phyloP scores from a whole-genome alignment of 1,140 invertebrate genomes.

The Eumeta japonica region DNA sequence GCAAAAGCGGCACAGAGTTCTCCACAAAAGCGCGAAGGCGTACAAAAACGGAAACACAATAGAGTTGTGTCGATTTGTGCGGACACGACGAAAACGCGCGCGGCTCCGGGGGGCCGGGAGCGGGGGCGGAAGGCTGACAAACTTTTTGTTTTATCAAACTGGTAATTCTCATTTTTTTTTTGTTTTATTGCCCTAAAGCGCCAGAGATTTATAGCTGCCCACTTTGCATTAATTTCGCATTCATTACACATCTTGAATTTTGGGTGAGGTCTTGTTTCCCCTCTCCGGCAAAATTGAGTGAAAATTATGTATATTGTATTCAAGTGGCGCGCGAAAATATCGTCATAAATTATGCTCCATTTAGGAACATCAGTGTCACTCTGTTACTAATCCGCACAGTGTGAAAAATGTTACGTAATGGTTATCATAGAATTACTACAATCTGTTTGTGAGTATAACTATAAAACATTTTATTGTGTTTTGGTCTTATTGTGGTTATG shows the following conservation, averaged over 20 bases:
- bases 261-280: conserved; percentile 18
- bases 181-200: conserved; percentile 43
- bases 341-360: conserved; percentile 14
- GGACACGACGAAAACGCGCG: too few relatives aligned
- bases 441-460: too few relatives aligned
- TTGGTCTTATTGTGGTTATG: too few relatives aligned
- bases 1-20: too few relatives aligned
- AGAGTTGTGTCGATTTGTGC: too few relatives aligned
- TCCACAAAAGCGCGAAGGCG: too few relatives aligned
- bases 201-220: conserved; percentile 40
- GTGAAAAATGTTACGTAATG: too few relatives aligned
- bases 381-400: conserved; percentile 5
- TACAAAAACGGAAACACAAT: too few relatives aligned
- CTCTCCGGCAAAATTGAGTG: conserved; percentile 18
- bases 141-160: conserved; percentile 51
- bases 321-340: conserved; percentile 15
- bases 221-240: conserved; percentile 52
- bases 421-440: too few relatives aligned
- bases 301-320: conserved; percentile 20
- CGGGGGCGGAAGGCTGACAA: too few relatives aligned
- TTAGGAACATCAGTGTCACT: conserved; percentile 6
- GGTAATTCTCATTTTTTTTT: conserved; percentile 48
- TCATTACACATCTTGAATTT: conserved; percentile 40
- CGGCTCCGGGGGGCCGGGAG: too few relatives aligned
- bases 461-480: too few relatives aligned